phyloP scores from a whole-genome alignment of 2,797 vertebrate genomes.

The Darevskia nairensis region DNA sequence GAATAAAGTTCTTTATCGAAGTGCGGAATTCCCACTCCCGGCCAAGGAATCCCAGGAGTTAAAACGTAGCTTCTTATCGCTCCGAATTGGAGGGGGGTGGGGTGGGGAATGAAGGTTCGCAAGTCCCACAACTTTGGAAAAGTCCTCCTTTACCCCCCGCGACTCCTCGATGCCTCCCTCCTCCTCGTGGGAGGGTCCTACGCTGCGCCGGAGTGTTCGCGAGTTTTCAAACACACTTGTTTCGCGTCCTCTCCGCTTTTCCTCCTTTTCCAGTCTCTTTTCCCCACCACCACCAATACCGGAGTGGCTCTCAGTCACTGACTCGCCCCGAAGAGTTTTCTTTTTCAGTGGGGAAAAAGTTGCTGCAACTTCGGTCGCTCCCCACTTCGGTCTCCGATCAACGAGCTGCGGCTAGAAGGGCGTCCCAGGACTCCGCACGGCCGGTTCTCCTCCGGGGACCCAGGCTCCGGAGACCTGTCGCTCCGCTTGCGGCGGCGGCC shows the following conservation, averaged over 20 bases:
- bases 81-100: background rate
- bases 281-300: background rate
- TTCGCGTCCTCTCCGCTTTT: background rate
- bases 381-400: background rate
- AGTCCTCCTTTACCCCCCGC: slow-evolving; percentile 22
- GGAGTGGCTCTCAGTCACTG: background rate
- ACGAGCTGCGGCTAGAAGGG: background rate
- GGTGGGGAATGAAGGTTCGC: background rate
- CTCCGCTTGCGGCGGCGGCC: background rate
- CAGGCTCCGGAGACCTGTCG: background rate
- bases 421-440: background rate
- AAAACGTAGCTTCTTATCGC: background rate
- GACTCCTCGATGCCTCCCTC: background rate
- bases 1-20: background rate
- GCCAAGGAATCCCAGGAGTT: background rate
- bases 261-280: background rate
- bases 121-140: background rate
- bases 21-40: background rate
- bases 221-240: slow-evolving; percentile 18
- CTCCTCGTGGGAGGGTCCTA: slow-evolving; percentile 42
- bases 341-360: slow-evolving; percentile 2
- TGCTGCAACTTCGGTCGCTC: background rate
- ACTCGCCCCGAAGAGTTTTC: background rate
- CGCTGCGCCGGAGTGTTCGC: slow-evolving; percentile 1
- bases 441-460: background rate